Conservation (phyloP, 37 sponge, comb jelly and placozoan species). For the Geodia barretti region DNA sequence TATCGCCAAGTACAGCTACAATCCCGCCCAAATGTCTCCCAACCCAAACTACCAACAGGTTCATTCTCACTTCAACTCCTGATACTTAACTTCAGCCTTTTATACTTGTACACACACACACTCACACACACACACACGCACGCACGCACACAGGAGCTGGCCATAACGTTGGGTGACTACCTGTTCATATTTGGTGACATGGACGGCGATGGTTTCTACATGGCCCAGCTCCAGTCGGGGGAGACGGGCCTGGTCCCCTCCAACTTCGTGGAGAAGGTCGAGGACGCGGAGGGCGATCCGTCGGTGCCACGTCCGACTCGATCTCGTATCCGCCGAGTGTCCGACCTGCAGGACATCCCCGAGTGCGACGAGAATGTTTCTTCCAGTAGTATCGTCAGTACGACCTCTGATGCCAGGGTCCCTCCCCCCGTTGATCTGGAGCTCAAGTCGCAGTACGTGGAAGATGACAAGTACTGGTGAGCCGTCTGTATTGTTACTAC, state of each 20-base stretch:
- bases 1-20: slow-evolving; percentile 56
- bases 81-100: no score
- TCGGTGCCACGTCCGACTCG: background rate
- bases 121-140: background rate
- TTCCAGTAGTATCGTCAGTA: background rate
- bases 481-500: no score
- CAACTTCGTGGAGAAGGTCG: slow-evolving; percentile 63
- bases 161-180: slow-evolving; percentile 54
- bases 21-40: slow-evolving; percentile 73
- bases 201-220: slow-evolving; percentile 74
- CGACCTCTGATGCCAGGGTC: background rate
- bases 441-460: slow-evolving; percentile 43
- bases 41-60: slow-evolving; percentile 63
- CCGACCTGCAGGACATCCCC: slow-evolving; percentile 36
- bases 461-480: slow-evolving; percentile 11
- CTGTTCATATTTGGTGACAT: slow-evolving; percentile 76
- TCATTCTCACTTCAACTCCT: no score
- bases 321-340: background rate
- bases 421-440: slow-evolving; percentile 37
- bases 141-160: slow-evolving; percentile 27
- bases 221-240: slow-evolving; percentile 26
- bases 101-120: background rate
- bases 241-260: slow-evolving; percentile 60
- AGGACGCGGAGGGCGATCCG: background rate
- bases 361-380: slow-evolving; percentile 25